Evolutionary conservation across 2,797 vertebrate genomes (phyloP), one percentile per base, ranked within the genome.

Genomic region (Mastacembelus armatus): DNA sequence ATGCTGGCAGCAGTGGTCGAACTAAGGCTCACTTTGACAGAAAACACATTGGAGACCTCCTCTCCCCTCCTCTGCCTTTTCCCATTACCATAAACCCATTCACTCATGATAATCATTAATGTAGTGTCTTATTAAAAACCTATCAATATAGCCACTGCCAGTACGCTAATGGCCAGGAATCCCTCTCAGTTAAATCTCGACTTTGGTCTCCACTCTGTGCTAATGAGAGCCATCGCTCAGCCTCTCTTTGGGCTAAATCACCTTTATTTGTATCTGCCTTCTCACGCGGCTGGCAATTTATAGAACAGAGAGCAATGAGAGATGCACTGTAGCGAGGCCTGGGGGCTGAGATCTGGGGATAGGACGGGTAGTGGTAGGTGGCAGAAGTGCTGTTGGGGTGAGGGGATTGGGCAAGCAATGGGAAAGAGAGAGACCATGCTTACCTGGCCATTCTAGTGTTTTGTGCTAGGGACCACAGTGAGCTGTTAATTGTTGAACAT

Each of bases 231-330:
- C 91, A 94, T 95, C 91, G 85, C 88, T 94, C 94, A 94, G 91
- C 88, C 93, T 92, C 93, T 93, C 92, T 94, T 94, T 94, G 90
- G 90, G 91, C 92, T 93, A 94, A 94, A 94, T 94, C 93, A 93
- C 93, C 93, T 94, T 94, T 94, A 93, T 94, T 95, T 94, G 93
- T 93, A 92, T 92, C 93, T 93, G 93, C 91, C 92, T 92, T 80
- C 88, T 84, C 77, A 52, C 75, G 76, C 85, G 74, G 86, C 77
- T 81, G 79, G 85, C 88, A 92, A 94, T 93, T 93, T 94, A 94
- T 93, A 85, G 90, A 87, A 88, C 82, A 81, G 75, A 77, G 83
- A 61, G 83, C 87, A 75, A 71, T 74, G 87, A 88, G 84, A 89
- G 88, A 91, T 87, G 84, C 89, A 91, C 89, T 87, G 85, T 85